phyloP scores from a whole-genome alignment of 2,113 vertebrate species.

The Hyperopisus bebe region DNA sequence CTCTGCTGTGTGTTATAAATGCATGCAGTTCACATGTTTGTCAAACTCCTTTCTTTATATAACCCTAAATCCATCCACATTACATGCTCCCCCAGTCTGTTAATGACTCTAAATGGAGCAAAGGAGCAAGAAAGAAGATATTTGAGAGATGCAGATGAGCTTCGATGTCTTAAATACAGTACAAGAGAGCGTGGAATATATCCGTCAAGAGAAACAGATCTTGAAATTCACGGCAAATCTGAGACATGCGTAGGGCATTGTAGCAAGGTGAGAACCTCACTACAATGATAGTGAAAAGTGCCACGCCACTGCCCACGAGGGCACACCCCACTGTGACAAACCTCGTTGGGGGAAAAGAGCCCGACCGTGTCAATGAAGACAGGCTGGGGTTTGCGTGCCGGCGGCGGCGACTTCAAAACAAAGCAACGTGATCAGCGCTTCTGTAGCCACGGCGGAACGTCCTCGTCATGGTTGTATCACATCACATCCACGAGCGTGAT shows the following conservation, averaged over 20 bases:
- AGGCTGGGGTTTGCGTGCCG: slow-evolving; percentile 61
- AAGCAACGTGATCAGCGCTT: slow-evolving; percentile 34
- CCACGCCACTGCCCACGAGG: slow-evolving; percentile 18
- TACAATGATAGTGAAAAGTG: not conserved
- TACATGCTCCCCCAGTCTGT: not conserved
- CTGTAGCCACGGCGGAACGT: not conserved
- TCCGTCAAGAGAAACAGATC: not conserved
- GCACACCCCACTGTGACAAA: slow-evolving; percentile 59
- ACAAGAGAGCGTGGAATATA: not conserved
- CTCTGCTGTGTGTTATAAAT: slow-evolving; percentile 30
- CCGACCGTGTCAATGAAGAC: slow-evolving; percentile 75
- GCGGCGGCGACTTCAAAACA: slow-evolving; percentile 52
- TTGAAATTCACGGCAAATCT: slow-evolving; percentile 37
- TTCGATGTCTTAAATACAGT: not conserved
- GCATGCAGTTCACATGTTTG: slow-evolving; percentile 22
- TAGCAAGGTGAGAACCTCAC: not conserved
- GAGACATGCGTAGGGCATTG: not conserved
- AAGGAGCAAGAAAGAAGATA: too few species aligned
- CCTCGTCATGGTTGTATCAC: not conserved
- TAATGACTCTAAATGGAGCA: slow-evolving; percentile 1
- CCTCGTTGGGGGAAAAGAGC: slow-evolving; percentile 77
- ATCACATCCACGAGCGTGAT: not conserved
- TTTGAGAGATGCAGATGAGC: not conserved
- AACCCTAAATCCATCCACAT: not conserved
- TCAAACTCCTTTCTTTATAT: not conserved